A percentile compares a stretch with the other conserved stretches of the same genome.
These are phyloP conservation scores for Pavo muticus DNA, from an alignment of 2,113 vertebrate species.

Conservation along the genomic window DNA sequence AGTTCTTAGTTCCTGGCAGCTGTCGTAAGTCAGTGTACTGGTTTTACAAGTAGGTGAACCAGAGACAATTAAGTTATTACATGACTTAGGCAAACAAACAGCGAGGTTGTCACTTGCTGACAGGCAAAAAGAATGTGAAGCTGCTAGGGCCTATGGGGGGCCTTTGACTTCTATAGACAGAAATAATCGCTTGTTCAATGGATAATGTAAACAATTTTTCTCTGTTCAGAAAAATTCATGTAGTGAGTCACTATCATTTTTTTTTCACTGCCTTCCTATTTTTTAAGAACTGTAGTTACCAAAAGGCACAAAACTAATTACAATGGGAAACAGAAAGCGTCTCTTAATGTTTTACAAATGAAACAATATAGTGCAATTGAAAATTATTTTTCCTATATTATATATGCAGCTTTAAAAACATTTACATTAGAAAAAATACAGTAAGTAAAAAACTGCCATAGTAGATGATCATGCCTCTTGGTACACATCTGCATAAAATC, in stretches of 20 bases:
- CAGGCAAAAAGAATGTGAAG: slow-evolving; percentile 49
- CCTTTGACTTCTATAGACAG: slow-evolving; percentile 31
- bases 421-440: not conserved
- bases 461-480: not conserved
- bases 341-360: not conserved
- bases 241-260: not conserved
- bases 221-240: not conserved
- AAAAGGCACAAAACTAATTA: not conserved
- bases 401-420: not conserved
- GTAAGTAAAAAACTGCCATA: not conserved
- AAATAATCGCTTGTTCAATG: slow-evolving; percentile 40
- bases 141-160: slow-evolving; percentile 20
- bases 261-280: not conserved
- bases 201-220: not conserved
- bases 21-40: slow-evolving; percentile 42
- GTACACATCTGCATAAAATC: not conserved
- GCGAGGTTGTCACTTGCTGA: slow-evolving; percentile 30
- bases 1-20: slow-evolving; percentile 39
- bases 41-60: slow-evolving; percentile 14
- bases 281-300: not conserved
- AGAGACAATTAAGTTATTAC: slow-evolving; percentile 51
- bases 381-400: not conserved
- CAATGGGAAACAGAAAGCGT: not conserved
- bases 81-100: slow-evolving; percentile 50
- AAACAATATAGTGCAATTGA: not conserved